Percentiles rank a stretch among this genome's conserved stretches.
phyloP scores from a whole-genome alignment of 1,140 invertebrate genomes.

The Tetramorium alpestre region DNA sequence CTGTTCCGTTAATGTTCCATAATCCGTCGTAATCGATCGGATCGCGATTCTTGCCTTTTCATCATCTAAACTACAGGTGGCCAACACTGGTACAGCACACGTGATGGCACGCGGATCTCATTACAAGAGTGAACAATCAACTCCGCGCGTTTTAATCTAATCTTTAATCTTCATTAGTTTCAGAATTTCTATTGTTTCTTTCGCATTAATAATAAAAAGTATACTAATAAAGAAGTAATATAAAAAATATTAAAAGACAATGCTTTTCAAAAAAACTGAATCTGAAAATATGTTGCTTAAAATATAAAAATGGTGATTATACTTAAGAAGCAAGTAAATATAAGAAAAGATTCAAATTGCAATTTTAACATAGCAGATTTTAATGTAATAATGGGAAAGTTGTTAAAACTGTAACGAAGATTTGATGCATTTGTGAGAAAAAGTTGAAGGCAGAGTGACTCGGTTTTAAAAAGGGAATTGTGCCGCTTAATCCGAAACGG shows the following conservation, averaged over 20 bases:
- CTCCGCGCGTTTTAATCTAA: background rate
- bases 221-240: background rate
- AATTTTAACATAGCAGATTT: background rate
- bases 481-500: conserved; percentile 4
- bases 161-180: background rate
- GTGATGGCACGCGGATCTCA: conserved; percentile 5
- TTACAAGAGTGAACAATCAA: background rate
- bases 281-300: background rate
- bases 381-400: background rate
- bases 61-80: background rate
- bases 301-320: background rate
- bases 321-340: background rate
- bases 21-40: conserved; percentile 49
- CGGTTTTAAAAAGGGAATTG: background rate
- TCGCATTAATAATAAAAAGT: background rate
- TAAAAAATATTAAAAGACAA: background rate
- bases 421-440: background rate
- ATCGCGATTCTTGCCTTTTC: conserved; percentile 30
- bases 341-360: background rate
- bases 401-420: background rate
- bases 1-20: conserved; percentile 18
- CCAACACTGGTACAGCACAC: background rate
- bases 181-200: background rate
- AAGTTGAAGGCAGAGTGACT: background rate
- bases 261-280: background rate